These are phyloP conservation scores for Sphecodes monilicornis DNA, from an alignment of 2,888 invertebrate genomes.

Conservation along the genomic window DNA sequence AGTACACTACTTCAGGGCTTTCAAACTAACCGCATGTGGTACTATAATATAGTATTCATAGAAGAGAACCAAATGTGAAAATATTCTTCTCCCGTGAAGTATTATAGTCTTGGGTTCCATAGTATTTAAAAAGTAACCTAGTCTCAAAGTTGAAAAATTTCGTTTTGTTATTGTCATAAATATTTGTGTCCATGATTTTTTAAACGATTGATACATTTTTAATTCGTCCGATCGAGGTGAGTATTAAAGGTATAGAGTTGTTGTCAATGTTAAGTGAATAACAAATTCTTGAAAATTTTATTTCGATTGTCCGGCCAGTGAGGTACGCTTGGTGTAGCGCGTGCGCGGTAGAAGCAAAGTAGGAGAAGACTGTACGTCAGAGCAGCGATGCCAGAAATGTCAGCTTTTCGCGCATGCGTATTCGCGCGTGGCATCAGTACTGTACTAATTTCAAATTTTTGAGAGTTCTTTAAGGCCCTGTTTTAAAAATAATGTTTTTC, in stretches of 20 bases:
- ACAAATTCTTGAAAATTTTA: neutral
- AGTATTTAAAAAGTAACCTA: neutral
- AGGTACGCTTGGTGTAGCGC: no score
- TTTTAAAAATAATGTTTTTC: no score
- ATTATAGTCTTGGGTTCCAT: neutral
- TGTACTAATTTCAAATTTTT: no score
- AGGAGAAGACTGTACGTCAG: no score
- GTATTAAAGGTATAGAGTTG: neutral
- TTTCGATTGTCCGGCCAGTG: no score
- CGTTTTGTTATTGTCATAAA: neutral
- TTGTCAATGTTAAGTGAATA: neutral
- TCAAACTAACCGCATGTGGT: conserved; percentile 33
- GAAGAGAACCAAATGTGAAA: neutral
- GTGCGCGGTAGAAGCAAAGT: no score
- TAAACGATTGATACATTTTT: neutral
- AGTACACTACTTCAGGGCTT: neutral
- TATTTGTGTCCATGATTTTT: neutral
- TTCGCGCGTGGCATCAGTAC: no score
- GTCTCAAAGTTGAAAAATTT: no score
- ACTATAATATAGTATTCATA: neutral
- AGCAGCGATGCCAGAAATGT: no score
- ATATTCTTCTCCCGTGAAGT: neutral
- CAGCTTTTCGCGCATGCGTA: no score
- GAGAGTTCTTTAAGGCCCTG: no score
- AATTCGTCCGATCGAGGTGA: neutral